These are phyloP conservation scores for Heterotis niloticus DNA, from an alignment of 2,113 vertebrate species.

Conservation along the genomic window DNA sequence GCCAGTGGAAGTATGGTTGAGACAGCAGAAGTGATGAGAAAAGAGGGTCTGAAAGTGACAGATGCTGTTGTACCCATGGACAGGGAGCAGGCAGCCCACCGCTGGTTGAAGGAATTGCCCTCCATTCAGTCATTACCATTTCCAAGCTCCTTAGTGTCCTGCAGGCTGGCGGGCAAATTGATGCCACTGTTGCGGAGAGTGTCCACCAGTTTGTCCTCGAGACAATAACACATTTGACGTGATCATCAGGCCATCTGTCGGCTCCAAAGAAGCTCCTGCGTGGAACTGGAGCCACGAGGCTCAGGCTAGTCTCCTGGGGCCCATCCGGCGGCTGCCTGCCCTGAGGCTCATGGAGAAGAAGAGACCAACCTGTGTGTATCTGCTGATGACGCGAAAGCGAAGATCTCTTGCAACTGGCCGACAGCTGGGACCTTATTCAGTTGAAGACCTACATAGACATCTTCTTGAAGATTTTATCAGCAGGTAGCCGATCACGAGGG, in stretches of 20 bases:
- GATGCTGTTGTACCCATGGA: conserved; percentile 88
- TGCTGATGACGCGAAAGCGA: conserved; percentile 74
- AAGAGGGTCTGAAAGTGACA: conserved; percentile 78
- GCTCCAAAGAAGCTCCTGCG: conserved; percentile 40
- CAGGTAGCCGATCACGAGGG: conserved; percentile 57
- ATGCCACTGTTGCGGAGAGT: conserved; percentile 52
- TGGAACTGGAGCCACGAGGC: conserved; percentile 71
- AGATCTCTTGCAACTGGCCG: conserved; percentile 79
- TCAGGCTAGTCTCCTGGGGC: conserved; percentile 67
- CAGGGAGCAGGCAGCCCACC: conserved; percentile 75
- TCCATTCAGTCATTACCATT: conserved; percentile 77
- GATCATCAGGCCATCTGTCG: conserved; percentile 10
- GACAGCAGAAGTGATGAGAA: conserved; percentile 76
- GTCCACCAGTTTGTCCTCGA: conserved; percentile 73
- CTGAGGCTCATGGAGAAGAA: conserved; percentile 83
- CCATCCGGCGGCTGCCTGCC: conserved; percentile 71
- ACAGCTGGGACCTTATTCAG: conserved; percentile 81
- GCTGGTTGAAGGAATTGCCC: conserved; percentile 70
- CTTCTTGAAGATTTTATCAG: conserved; percentile 73
- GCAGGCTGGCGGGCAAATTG: conserved; percentile 62
- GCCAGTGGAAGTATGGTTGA: conserved; percentile 86
- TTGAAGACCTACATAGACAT: conserved; percentile 92
- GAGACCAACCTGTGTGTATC: conserved; percentile 84
- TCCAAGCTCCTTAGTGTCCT: conserved; percentile 73
- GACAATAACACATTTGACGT: conserved; percentile 61